phyloP scores from a whole-genome alignment of 2,113 vertebrate species.

The Prolemur simus region DNA sequence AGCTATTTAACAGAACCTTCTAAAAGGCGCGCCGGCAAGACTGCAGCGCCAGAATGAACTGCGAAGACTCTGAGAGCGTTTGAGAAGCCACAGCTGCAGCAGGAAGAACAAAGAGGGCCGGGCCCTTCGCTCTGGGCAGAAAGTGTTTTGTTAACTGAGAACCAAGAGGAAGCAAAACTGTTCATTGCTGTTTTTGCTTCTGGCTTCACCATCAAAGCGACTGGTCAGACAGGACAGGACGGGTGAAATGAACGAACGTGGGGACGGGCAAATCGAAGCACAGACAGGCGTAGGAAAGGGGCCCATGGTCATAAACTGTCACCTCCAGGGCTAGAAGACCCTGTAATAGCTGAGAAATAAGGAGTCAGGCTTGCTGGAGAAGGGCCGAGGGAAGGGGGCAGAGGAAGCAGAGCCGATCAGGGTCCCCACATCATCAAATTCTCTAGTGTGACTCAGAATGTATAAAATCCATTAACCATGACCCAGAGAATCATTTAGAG shows the following conservation, averaged over 20 bases:
- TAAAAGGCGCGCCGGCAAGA: background rate
- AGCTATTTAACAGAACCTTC: background rate
- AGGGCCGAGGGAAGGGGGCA: rapidly evolving
- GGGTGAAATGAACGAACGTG: background rate
- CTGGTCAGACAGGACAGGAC: background rate
- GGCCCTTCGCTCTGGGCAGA: background rate
- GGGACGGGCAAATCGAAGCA: background rate
- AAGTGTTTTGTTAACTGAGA: background rate
- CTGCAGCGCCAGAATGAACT: background rate
- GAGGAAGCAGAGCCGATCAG: background rate
- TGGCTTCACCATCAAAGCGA: background rate
- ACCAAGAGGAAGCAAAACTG: background rate
- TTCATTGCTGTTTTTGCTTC: background rate
- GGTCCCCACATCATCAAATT: no score
- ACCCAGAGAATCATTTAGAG: background rate
- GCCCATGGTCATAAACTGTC: background rate
- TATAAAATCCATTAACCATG: background rate
- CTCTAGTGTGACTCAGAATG: no score
- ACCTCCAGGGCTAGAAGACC: background rate
- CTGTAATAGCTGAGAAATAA: background rate
- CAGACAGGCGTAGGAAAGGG: rapidly evolving
- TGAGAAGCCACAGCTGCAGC: background rate
- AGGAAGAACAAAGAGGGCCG: background rate
- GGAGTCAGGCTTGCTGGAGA: background rate
- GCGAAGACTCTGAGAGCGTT: background rate